Evolutionary conservation across 2,113 vertebrate genomes (phyloP).

Genomic region (Poicephalus gulielmi): DNA sequence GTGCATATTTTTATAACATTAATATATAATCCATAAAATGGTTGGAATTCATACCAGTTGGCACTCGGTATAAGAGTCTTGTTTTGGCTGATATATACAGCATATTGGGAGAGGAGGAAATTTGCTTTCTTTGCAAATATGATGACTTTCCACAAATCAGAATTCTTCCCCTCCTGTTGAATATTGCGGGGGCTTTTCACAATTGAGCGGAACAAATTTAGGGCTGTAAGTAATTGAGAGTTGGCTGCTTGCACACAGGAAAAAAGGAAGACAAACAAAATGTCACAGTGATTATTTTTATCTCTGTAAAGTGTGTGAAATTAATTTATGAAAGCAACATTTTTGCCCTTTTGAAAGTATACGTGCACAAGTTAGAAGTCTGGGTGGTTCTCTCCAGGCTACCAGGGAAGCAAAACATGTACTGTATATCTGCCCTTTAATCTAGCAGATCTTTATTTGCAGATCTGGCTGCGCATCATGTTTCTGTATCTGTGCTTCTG

Average conservation of each 20-base stretch:
- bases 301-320: conserved; percentile 63
- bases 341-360: conserved; percentile 68
- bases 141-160: conserved; percentile 63
- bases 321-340: conserved; percentile 68
- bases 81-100: conserved; percentile 58
- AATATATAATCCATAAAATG: conserved; percentile 48
- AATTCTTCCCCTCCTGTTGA: conserved; percentile 58
- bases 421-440: conserved; percentile 66
- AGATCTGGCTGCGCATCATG: conserved; percentile 47
- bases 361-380: conserved; percentile 51
- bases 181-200: conserved; percentile 66
- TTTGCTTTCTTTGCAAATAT: conserved; percentile 64
- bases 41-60: conserved; percentile 50
- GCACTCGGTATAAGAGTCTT: neutral
- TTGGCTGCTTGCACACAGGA: conserved; percentile 66
- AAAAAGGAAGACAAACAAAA: conserved; percentile 67
- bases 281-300: conserved; percentile 71
- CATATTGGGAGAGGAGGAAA: conserved; percentile 55
- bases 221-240: conserved; percentile 67
- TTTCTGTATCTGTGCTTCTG: conserved; percentile 47
- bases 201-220: conserved; percentile 66
- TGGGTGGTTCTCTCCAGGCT: conserved; percentile 66
- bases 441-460: conserved; percentile 60
- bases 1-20: conserved; percentile 50
- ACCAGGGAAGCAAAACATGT: conserved; percentile 61